Evolutionary conservation across 2,888 invertebrate species (phyloP).

Genomic region (Lithophane socia): DNA sequence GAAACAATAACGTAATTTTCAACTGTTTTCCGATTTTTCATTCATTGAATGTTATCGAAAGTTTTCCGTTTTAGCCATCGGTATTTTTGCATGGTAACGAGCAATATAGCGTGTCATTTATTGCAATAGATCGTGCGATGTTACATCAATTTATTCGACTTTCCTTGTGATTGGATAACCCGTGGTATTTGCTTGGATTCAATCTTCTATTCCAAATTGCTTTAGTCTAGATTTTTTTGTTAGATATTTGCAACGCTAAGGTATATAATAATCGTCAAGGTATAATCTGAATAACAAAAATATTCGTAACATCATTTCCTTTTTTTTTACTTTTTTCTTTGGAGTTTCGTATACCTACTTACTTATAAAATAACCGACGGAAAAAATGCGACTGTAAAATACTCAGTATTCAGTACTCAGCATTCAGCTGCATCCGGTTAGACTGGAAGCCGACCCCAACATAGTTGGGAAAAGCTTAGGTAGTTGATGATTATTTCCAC

Average conservation of each 20-base stretch:
- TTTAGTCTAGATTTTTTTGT: constrained; percentile 15
- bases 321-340: neutral
- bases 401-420: too few species aligned
- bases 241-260: neutral
- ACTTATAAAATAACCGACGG: neutral
- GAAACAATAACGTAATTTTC: constrained; percentile 39
- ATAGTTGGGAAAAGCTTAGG: too few species aligned
- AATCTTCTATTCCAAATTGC: constrained; percentile 48
- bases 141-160: constrained; percentile 35
- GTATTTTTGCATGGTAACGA: constrained; percentile 46
- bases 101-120: constrained; percentile 51
- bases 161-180: constrained; percentile 32
- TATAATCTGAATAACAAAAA: constrained; percentile 2
- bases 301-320: neutral
- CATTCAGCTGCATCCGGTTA: too few species aligned
- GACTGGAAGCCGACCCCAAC: too few species aligned
- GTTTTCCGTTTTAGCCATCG: constrained; percentile 10
- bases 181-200: constrained; percentile 35
- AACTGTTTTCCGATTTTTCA: constrained; percentile 33
- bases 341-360: too few species aligned
- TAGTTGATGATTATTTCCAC: neutral
- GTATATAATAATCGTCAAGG: neutral
- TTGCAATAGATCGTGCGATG: constrained; percentile 28
- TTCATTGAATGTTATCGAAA: constrained; percentile 31
- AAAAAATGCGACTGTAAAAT: neutral